Conservation (phyloP, 2,113 vertebrate species). For the Microcebus tavaratra region DNA sequence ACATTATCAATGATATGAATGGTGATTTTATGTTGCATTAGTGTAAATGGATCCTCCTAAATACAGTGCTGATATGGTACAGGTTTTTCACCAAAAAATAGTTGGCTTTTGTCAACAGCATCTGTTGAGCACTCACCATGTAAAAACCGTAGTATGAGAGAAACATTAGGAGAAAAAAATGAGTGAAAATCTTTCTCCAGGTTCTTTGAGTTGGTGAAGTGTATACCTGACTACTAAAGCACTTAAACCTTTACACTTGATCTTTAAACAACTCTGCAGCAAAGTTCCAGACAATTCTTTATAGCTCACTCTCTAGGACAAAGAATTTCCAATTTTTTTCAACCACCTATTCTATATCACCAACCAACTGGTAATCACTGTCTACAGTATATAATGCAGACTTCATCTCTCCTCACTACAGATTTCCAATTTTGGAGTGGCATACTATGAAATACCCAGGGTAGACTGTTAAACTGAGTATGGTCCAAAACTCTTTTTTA, state of each 20-base stretch:
- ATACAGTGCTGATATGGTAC: background rate
- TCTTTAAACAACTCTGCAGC: background rate
- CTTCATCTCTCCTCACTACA: background rate
- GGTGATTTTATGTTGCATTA: background rate
- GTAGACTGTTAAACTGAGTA: background rate
- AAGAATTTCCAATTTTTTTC: background rate
- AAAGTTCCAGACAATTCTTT: constrained; percentile 32
- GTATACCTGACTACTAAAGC: background rate
- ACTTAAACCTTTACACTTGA: background rate
- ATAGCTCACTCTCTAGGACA: background rate
- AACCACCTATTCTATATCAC: background rate
- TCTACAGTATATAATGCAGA: no score
- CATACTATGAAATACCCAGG: background rate
- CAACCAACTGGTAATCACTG: background rate
- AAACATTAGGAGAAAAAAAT: background rate
- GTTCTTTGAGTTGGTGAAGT: background rate
- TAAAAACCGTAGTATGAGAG: background rate
- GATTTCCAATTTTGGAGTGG: background rate
- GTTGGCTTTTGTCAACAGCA: background rate
- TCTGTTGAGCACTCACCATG: background rate
- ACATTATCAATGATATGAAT: background rate
- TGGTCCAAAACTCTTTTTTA: background rate
- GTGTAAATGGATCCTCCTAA: background rate
- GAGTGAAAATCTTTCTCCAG: background rate
- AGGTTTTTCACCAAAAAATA: background rate